Evolutionary conservation across 1,140 invertebrate species (phyloP), one percentile per base, ranked within the genome.

Genomic region (Apis florea): DNA sequence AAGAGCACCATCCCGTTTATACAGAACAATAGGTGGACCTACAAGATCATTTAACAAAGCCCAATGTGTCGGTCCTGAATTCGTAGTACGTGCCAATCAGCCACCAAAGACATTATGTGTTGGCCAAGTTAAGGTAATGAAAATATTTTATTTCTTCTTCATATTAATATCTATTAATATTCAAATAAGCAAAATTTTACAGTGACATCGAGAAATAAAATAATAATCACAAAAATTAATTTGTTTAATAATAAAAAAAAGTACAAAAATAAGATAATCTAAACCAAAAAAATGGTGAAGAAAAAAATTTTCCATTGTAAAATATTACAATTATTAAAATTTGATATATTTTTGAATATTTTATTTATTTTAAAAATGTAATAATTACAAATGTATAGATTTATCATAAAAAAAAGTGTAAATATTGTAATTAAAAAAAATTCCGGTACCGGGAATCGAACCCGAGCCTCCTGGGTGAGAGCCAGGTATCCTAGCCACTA

Each of bases 11-110:
- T 97, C 96, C 4, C 94, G 96, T 24, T 91, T 96, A 15, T 96
- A 96, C 84, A 94, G 95, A 89, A 94, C 95, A 12, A 93, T 95
- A 75, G 93, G 92, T 93, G 92, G 93, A 72, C 92, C 89, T 15
- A 85, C 91, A 49, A 91, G 93, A 58, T 89, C 88, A 82, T 91
- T 91, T 70, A 93, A 93, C 83, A 91, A 91, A 83, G 92, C 91
- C 13, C 91, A 94, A 90, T 96, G 96, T 87, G 93, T 96, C 12
- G 96, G 96, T 17, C 96, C 96, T 2, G 96, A 97, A 89, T 97
- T 97, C 85, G 96, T 97, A 3, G 95, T 97, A 3, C 94, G 96
- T 83, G 95, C 96, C 15, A 94, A 95, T 75, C 94, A 96, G 83
- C 95, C 95, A 11, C 93, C 94, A 21, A 96, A 95, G 89, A 90